phyloP scores from a whole-genome alignment of 2,113 vertebrate genomes.

The Polyodon spathula region DNA sequence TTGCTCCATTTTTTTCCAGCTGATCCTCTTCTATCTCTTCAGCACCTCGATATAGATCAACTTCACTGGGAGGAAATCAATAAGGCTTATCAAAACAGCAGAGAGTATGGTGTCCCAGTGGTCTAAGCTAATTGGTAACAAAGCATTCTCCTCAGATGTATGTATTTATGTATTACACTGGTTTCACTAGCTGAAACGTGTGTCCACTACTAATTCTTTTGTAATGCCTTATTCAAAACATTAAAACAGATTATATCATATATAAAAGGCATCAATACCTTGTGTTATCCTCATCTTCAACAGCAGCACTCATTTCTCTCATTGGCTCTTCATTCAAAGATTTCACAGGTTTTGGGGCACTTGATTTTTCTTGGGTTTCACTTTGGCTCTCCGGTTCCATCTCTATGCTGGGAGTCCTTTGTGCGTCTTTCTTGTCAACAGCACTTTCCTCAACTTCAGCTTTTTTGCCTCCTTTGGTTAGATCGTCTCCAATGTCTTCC shows the following conservation, averaged over 20 bases:
- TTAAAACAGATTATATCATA: neutral
- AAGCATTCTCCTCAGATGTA: slow-evolving; percentile 1
- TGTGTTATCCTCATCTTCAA: neutral
- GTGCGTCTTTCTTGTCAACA: neutral
- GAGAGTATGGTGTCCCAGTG: too few relatives aligned
- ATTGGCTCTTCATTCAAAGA: neutral
- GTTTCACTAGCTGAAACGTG: too few relatives aligned
- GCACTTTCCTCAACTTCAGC: neutral
- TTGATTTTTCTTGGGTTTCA: neutral
- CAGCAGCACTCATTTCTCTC: neutral
- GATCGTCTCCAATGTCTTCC: slow-evolving; percentile 20
- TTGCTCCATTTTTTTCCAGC: slow-evolving; percentile 6
- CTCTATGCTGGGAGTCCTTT: neutral
- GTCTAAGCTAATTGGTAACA: neutral
- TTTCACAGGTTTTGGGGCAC: neutral
- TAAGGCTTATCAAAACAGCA: neutral
- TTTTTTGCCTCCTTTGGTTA: slow-evolving; percentile 3
- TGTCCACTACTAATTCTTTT: too few relatives aligned
- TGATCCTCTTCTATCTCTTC: slow-evolving; percentile 39
- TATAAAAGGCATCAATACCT: slow-evolving; percentile 9
- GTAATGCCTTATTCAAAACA: too few relatives aligned
- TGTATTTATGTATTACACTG: too few relatives aligned
- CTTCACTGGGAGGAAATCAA: slow-evolving; percentile 30
- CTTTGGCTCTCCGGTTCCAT: neutral
- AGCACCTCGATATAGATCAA: slow-evolving; percentile 51